Base-by-base conservation (phyloP, 2,797 vertebrate species). In the Phyllotis vaccarum region DNA sequence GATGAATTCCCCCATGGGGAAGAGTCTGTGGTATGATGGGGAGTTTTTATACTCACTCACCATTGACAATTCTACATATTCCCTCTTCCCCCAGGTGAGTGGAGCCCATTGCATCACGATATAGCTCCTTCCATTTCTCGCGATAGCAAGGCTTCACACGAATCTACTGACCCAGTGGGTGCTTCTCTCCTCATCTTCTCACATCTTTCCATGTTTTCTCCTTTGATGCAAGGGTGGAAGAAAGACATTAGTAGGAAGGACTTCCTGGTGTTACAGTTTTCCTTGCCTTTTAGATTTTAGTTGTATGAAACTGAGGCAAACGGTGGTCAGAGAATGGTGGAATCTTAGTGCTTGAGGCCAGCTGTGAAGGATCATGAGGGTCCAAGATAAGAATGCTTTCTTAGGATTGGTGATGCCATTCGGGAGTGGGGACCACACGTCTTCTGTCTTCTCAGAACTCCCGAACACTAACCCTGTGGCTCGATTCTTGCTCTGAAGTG, bases 21-120 rank as follows among this genome's bases (percentile, higher is more conserved):
- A 99, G 93, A 99, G 99, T 78, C 97, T 99, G 98, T 99, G 99
- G 99, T 99, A 99, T 43, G 99, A 99, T 0, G 99, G 99, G 16
- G 99, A 99, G 97, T 98, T 99, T 92, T 99, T 99, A 86, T 99
- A 99, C 98, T 99, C 99, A 2, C 99, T 99, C 98, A 99, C 99
- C 1, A 99, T 99, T 96, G 99, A 99, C 98, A 99, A 99, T 37
- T 98, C 99, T 92, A 99, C 99, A 19, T 99, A 99, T 96, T 98
- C 99, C 0, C 98, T 99, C 82, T 99, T 99, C 97, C 99, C 99
- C 16, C 99, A 99, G 99, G 99, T 99, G 98, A 98, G 96, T 24
- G 52, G 72, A 43, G 16, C n/a, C 66, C 68, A 12, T n/a, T 93
- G 74, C 85, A n/a, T 78, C 81, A 22, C 29, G 12, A 13, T n/a